Base-by-base conservation (phyloP, 2,113 vertebrate species). In the Amia ocellicauda region DNA sequence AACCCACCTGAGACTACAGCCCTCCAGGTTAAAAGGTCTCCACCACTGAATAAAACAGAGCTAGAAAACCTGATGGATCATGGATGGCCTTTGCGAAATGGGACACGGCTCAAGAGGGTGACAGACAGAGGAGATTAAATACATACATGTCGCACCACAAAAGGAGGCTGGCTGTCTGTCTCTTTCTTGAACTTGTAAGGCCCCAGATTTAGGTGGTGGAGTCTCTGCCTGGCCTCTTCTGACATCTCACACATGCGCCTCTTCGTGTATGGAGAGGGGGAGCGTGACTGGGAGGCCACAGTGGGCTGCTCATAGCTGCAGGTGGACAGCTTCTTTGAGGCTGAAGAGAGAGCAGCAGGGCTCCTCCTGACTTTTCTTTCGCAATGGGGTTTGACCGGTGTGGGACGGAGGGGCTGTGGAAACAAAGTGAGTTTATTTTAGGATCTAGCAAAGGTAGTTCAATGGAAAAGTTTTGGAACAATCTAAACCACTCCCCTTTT, bases 221-320 rank as follows among this genome's bases (percentile, higher is more conserved):
- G 87, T 13, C 95, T 87, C 77, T 93, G 93, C 53, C 85, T 69
- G 66, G 90, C 71, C 60, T 93, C 93, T 71, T 93, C 87, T 0
- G 93, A 90, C 0, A 95, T 93, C 78, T 97, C 90, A 77, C 95
- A 98, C 93, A 98, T 99, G 58, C 89, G 88, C 62, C 96, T 93
- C 72, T 88, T 90, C 23, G 96, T 97, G 82, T 99, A 98, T 0
- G 97, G 96, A 4, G 97, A 97, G 14, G 90, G 89, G 4, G 92
- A 90, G 31, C 91, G 93, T 1, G 90, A 84, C 74, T 80, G 85
- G 42, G 95, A 99, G 42, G 96, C 91, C 63, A 92, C 92, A 0
- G 97, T 99, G 68, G 92, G 91, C 80, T 84, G 89, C 73, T 91
- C 86, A 23, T 98, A 98, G 74, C 78, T 84, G 65, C 65, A 83